Percentiles rank a stretch among this genome's conserved stretches.
Conservation (phyloP, 2,113 vertebrate genomes). For the Chaenogobius annularis region DNA sequence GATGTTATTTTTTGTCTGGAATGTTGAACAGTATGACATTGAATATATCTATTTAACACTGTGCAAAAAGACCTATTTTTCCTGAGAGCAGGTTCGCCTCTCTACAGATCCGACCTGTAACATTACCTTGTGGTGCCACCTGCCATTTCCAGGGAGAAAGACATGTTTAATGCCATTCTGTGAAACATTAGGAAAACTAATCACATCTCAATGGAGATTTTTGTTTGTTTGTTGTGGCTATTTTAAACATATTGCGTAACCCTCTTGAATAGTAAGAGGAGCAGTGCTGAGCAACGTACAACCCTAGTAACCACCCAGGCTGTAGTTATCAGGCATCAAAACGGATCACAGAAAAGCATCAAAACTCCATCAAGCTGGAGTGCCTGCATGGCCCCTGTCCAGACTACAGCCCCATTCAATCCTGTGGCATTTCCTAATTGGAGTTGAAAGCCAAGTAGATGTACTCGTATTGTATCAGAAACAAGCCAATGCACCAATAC, state of each 20-base stretch:
- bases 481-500: slow-evolving; percentile 15
- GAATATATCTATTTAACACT: no score
- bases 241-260: not conserved
- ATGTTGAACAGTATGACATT: no score
- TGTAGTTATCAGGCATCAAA: slow-evolving; percentile 41
- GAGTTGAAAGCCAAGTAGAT: slow-evolving; percentile 47
- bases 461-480: slow-evolving; percentile 46
- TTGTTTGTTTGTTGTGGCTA: not conserved
- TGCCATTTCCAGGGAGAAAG: no score
- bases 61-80: no score
- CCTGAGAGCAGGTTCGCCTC: no score
- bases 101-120: no score
- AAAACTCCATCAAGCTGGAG: slow-evolving; percentile 49
- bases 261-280: not conserved
- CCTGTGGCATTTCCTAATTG: slow-evolving; percentile 57
- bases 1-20: no score
- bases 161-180: not conserved
- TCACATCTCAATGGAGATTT: not conserved
- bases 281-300: not conserved
- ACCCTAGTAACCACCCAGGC: slow-evolving; percentile 14
- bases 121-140: no score
- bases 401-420: slow-evolving; percentile 39
- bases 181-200: not conserved
- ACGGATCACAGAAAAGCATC: slow-evolving; percentile 38
- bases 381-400: slow-evolving; percentile 56